Base-by-base conservation (phyloP, 2,888 invertebrate genomes). In the Isotomurus palustris region DNA sequence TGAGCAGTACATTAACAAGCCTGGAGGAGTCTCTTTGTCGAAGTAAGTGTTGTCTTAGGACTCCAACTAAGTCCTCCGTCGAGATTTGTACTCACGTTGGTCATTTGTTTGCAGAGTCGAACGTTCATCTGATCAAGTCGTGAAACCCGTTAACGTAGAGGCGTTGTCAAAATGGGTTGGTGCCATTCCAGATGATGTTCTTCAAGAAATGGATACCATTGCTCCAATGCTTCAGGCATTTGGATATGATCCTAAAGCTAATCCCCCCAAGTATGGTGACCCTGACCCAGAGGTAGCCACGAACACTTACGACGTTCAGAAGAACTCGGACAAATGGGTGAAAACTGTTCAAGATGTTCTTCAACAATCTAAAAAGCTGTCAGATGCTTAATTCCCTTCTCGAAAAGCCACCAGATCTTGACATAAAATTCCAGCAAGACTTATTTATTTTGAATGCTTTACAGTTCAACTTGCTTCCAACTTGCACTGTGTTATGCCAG, bases 41-140 rank as follows among this genome's bases (percentile, higher is more conserved):
- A 94, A 93, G 94, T 94, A 79, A 81, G 84, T 78, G n/a, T n/a
- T n/a, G n/a, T 29, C 10, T 43, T 29, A 29, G 17, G 48, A 48
- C 3, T 45, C 2, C 25, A 21, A 38, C 43, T 45, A 25, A 22
- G 10, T 32, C n/a, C 44, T 41, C n/a, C 14, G 28, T n/a, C 32
- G 14, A 40, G 6, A n/a, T 38, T 14, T 27, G 12, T 40, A 8
- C 25, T 2, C 28, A n/a, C 10, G n/a, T 29, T n/a, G 17, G 17
- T 4, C 4, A 68, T 66, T 67, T 58, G 6, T 58, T 78, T 77
- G 54, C 80, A 95, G 94, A 78, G 91, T 93, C 75, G 96, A 97
- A 79, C 84, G 95, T 62, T 95, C 95, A 47, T 94, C 94, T 64
- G 96, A 97, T 81, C 97, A 97, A 82, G 95, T 99, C 72, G 92